Base-by-base conservation (phyloP, 2,113 vertebrate genomes). In the Australoheros scitulus region DNA sequence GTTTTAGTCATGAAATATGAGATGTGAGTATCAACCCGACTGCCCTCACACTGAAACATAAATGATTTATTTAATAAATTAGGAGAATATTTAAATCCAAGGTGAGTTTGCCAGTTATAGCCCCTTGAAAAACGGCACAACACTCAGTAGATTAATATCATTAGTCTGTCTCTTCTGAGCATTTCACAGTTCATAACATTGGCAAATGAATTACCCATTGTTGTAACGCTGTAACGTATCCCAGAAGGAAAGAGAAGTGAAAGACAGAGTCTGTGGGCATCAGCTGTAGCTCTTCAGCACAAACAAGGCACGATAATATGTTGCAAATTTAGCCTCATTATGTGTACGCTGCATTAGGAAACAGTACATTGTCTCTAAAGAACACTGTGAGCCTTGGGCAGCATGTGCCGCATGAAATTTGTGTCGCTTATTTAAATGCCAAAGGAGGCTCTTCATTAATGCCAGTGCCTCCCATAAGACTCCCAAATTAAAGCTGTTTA, bases 391-490 rank as follows among this genome's bases (percentile, higher is more conserved):
- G 85, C 93, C 88, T 79, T 3, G 11, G 81, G 93, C 89, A 88
- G 82, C 86, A 74, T 78, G 68, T 89, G 80, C 65, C 2, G 41
- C 83, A 84, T 91, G 63, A 81, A 79, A 91, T 89, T 76, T 84
- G 68, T 79, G 77, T 85, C 84, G 81, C 89, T 87, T 86, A 72
- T 86, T 80, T 77, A 82, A 93, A 94, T 91, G 87, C 86, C 85
- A 92, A 61, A 74, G 63, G 78, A 85, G 26, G 75, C 57, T 88
- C 63, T 83, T 79, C 75, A 61, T 86, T 89, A 90, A 92, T 89
- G 85, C 47, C 90, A 92, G 60, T 0, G 65, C 52, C 11, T 88
- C 90, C 87, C 76, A 52, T 36, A 84, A 29, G n/a, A 72, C 68
- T 34, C 47, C 18, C 3, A 0, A 87, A 81, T 61, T 87, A 55